Percentiles rank a stretch among this genome's conserved stretches.
phyloP scores from a whole-genome alignment of 2,797 vertebrate genomes.

The Aeoliscus strigatus region DNA sequence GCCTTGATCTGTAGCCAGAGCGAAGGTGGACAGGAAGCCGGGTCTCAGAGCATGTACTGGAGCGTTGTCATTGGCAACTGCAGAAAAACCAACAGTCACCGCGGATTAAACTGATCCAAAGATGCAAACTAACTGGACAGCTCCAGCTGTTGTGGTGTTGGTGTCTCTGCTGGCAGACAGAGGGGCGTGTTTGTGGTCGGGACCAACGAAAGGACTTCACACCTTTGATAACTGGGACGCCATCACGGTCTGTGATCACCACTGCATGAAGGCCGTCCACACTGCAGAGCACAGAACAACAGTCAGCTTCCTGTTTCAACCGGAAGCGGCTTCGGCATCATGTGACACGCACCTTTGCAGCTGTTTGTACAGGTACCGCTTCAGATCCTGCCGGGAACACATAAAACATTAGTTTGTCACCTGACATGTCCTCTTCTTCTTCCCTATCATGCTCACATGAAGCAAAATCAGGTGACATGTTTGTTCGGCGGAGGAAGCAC shows the following conservation, averaged over 20 bases:
- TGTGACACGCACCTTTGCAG: slow-evolving; percentile 80
- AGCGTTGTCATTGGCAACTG: slow-evolving; percentile 94
- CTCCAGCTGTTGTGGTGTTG: not conserved
- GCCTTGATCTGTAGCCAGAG: slow-evolving; percentile 95
- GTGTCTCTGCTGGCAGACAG: no score
- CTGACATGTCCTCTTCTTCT: no score
- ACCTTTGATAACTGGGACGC: slow-evolving; percentile 97
- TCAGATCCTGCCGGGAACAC: slow-evolving; percentile 80
- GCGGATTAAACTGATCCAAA: not conserved
- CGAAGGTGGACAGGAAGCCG: slow-evolving; percentile 92
- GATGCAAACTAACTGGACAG: not conserved
- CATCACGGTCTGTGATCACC: slow-evolving; percentile 91
- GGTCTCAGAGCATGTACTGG: slow-evolving; percentile 91
- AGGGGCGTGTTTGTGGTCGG: no score
- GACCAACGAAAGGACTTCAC: no score
- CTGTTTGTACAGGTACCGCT: slow-evolving; percentile 91
- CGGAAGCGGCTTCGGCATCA: not conserved
- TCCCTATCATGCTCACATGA: no score
- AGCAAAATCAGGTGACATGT: no score
- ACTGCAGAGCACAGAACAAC: slow-evolving; percentile 56
- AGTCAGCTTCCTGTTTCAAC: not conserved
- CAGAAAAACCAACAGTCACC: slow-evolving; percentile 7
- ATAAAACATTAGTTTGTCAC: no score
- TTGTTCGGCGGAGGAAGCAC: no score
- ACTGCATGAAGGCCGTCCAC: slow-evolving; percentile 96